Evolutionary conservation across 2,113 vertebrate genomes (phyloP), one percentile per base, ranked within the genome.

Genomic region (Asarcornis scutulata): DNA sequence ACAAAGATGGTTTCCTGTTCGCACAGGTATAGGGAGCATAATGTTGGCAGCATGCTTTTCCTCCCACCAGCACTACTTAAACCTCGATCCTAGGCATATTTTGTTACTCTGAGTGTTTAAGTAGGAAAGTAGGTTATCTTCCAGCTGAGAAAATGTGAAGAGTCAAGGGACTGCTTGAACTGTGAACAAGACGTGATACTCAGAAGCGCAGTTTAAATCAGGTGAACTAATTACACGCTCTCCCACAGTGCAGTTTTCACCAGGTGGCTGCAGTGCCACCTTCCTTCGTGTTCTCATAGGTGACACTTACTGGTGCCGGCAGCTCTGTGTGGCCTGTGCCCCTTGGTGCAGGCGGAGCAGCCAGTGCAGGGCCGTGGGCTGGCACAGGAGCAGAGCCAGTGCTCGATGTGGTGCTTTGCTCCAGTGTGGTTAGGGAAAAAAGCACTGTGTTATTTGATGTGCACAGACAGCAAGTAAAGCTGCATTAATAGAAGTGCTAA

Each of bases 381-480:
- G 72, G 50, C 17, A 9, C 8, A 22, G 42, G 52, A 58, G 38
- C 46, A 67, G 59, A 72, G 63, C 71, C 0, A 4, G 50, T 14
- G n/a, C 5, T 67, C 25, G 34, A 21, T 5, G n/a, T 9, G 25
- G 32, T 4, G 46, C 36, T 52, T 44, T 34, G 38, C 26, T 53
- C 17, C n/a, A 1, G 0, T 11, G 29, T 3, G 27, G 17, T 40
- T 13, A 29, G 44, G 44, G 52, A 52, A 18, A 23, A 17, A 71
- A 12, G 42, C 7, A 1, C 38, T 13, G 21, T 1, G 0, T 76
- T 48, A 22, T 0, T 0, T 21, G 63, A 81, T 16, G 63, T 9
- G 42, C 17, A 69, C 6, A 44, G 32, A 59, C 8, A 22, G 42
- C 36, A 66, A 27, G 22, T 44, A 6, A 44, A 42, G 48, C 29